Percentiles rank a stretch among this genome's conserved stretches.
phyloP scores from a whole-genome alignment of 1,140 invertebrate genomes.

The Zaprionus vittiger region DNA sequence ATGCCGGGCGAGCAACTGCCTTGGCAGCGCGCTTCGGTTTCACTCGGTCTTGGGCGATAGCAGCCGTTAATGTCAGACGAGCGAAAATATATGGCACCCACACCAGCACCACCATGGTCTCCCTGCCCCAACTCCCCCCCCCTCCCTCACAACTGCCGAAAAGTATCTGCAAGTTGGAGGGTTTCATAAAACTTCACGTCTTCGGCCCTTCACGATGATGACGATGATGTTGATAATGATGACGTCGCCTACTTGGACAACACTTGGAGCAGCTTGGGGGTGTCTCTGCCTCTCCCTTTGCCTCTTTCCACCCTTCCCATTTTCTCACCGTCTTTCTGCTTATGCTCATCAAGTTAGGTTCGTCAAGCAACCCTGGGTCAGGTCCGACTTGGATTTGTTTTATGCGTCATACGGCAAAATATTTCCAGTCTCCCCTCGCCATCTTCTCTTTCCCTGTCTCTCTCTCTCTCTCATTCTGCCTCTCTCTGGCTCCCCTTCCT shows the following conservation, averaged over 20 bases:
- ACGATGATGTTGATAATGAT: constrained; percentile 55
- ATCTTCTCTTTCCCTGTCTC: neutral
- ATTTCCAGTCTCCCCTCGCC: constrained; percentile 54
- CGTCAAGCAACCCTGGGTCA: constrained; percentile 65
- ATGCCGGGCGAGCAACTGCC: constrained; percentile 49
- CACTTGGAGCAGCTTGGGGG: neutral
- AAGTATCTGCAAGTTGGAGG: constrained; percentile 68
- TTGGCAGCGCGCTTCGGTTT: constrained; percentile 6
- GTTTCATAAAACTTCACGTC: constrained; percentile 62
- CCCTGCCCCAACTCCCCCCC: constrained; percentile 7
- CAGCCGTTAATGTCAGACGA: constrained; percentile 84
- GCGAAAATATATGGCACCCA: constrained; percentile 78
- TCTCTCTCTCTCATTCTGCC: neutral
- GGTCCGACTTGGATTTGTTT: constrained; percentile 68
- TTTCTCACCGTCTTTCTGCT: constrained; percentile 7
- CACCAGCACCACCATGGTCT: constrained; percentile 16
- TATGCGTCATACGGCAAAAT: constrained; percentile 76
- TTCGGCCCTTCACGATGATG: constrained; percentile 44
- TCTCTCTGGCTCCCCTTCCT: neutral
- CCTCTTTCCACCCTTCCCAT: neutral
- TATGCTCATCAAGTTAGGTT: constrained; percentile 59
- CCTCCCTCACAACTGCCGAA: neutral
- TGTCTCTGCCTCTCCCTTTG: neutral
- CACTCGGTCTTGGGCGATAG: constrained; percentile 71
- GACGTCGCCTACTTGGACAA: constrained; percentile 33